Percentiles rank a stretch among this genome's conserved stretches.
Evolutionary conservation across 2,888 invertebrate genomes (phyloP).

Genomic region (Sepiola atlantica): DNA sequence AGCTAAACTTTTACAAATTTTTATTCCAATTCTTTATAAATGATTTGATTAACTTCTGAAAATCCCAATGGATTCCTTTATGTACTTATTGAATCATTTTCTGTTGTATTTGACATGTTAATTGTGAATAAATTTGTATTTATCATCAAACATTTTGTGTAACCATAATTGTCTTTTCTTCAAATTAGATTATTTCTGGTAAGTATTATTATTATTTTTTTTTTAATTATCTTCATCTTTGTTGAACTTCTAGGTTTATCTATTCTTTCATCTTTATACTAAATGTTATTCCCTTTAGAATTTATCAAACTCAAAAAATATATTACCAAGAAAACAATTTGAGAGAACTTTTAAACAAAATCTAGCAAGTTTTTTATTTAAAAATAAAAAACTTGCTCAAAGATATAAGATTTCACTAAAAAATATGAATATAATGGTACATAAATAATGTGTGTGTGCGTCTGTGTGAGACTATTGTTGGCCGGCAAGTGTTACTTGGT

Average conservation of each 20-base stretch:
- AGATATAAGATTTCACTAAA: too few species aligned
- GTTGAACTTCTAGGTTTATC: not conserved
- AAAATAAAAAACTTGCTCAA: too few species aligned
- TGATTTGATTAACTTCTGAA: not conserved
- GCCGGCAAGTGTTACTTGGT: too few species aligned
- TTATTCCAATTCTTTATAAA: not conserved
- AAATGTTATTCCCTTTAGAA: not conserved
- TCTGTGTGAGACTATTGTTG: too few species aligned
- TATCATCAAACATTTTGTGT: not conserved
- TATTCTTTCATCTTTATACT: too few species aligned
- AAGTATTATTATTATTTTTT: not conserved
- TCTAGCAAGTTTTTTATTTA: too few species aligned
- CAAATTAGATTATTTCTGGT: not conserved
- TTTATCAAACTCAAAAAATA: not conserved
- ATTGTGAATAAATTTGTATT: not conserved
- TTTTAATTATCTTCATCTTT: not conserved
- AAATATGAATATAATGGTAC: too few species aligned
- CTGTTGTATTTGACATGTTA: not conserved
- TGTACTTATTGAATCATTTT: not conserved
- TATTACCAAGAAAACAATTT: too few species aligned
- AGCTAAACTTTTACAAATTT: not conserved
- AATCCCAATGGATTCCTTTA: not conserved
- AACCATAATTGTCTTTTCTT: not conserved
- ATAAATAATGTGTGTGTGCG: too few species aligned
- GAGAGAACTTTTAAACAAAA: too few species aligned